phyloP scores from a whole-genome alignment of 2,797 vertebrate genomes.

The Austrolebias charrua region DNA sequence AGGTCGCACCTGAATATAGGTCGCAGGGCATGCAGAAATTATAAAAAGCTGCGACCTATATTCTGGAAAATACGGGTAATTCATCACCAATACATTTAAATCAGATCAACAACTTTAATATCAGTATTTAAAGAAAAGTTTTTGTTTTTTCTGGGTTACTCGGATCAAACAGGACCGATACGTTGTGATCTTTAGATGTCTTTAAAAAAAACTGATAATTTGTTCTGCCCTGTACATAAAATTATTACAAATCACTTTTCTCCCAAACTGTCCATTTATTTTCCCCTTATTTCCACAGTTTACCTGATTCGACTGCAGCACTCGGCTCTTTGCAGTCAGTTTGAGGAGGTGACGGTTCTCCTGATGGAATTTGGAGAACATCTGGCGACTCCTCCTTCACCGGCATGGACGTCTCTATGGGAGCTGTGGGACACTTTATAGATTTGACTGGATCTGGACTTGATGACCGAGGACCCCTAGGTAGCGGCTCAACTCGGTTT shows the following conservation, averaged over 20 bases:
- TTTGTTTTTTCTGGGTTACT: too few species aligned
- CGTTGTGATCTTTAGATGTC: not conserved
- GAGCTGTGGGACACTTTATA: not conserved
- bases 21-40: too few species aligned
- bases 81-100: not conserved
- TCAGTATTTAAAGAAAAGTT: too few species aligned
- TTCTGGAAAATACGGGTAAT: too few species aligned
- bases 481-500: slow-evolving; percentile 6
- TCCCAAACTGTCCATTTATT: too few species aligned
- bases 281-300: not conserved
- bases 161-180: too few species aligned
- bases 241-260: not conserved
- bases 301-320: slow-evolving; percentile 47
- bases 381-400: not conserved
- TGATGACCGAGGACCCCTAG: slow-evolving; percentile 12
- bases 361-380: not conserved
- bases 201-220: not conserved
- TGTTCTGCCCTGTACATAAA: not conserved
- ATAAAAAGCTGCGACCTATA: too few species aligned
- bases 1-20: too few species aligned
- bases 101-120: too few species aligned
- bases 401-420: not conserved
- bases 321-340: slow-evolving; percentile 1
- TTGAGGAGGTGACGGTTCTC: not conserved
- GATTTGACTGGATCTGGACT: too few species aligned